phyloP scores from a whole-genome alignment of 2,113 vertebrate genomes.

The Trematomus loennbergii region DNA sequence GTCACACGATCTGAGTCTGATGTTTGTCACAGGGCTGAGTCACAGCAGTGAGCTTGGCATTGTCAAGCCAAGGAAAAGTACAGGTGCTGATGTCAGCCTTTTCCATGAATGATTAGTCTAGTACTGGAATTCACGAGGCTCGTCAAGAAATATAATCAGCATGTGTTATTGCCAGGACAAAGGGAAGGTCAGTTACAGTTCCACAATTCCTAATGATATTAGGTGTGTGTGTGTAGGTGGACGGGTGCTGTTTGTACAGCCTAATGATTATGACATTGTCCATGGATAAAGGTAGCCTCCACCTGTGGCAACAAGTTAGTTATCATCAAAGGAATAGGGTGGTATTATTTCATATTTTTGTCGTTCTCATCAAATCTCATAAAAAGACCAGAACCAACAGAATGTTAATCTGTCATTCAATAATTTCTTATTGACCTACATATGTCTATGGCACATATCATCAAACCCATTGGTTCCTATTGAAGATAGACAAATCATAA shows the following conservation, averaged over 20 bases:
- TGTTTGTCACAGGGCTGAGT: constrained; percentile 58
- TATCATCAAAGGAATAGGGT: not conserved
- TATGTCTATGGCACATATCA: not conserved
- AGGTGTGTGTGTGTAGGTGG: not conserved
- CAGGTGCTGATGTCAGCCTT: constrained; percentile 53
- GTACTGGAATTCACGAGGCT: constrained; percentile 2
- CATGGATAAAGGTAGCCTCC: not conserved
- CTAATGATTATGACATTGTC: not conserved
- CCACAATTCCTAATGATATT: not conserved
- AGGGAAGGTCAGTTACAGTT: not conserved
- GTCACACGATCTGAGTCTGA: constrained; percentile 64
- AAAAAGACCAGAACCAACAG: not conserved
- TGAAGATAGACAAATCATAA: not conserved
- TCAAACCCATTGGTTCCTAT: not conserved
- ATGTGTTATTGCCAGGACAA: not conserved
- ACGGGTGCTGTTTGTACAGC: not conserved
- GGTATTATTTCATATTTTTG: not conserved
- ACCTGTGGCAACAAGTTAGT: not conserved
- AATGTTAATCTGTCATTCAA: not conserved
- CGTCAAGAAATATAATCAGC: constrained; percentile 7
- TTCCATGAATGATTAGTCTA: constrained; percentile 29
- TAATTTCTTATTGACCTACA: not conserved
- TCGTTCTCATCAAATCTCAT: not conserved
- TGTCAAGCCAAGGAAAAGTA: constrained; percentile 38
- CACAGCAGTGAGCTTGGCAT: constrained; percentile 38